Conservation (phyloP, 2,797 vertebrate genomes). For the Buceros bicornis region DNA sequence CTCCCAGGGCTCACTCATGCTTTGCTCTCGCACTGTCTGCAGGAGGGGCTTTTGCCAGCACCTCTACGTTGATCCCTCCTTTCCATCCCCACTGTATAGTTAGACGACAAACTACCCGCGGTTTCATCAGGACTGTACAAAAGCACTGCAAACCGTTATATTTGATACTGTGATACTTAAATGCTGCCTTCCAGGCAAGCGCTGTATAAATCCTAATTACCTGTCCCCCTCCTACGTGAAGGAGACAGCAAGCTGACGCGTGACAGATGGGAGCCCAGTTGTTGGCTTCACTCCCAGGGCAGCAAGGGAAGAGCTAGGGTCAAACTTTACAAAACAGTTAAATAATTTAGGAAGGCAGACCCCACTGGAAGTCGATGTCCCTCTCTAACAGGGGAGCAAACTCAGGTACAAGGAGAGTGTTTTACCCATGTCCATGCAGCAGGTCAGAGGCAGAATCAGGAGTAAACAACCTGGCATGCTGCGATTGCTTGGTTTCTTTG, state of each 20-base stretch:
- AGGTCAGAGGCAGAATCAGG: background rate
- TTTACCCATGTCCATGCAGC: background rate
- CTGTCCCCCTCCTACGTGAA: accelerated
- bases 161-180: background rate
- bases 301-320: background rate
- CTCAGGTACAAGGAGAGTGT: background rate
- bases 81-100: background rate
- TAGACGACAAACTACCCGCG: accelerated
- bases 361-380: background rate
- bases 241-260: background rate
- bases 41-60: background rate
- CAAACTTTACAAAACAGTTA: background rate
- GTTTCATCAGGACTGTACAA: background rate
- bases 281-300: background rate
- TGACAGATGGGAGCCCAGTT: background rate
- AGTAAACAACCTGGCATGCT: background rate
- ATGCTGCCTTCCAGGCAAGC: background rate
- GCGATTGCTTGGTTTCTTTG: background rate
- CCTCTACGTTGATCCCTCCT: accelerated
- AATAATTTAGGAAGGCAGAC: background rate
- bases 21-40: background rate
- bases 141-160: background rate
- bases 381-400: background rate
- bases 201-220: background rate
- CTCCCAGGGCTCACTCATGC: background rate